Evolutionary conservation across 2,888 invertebrate genomes (phyloP), one percentile per base, ranked within the genome.

Genomic region (Ecdyonurus torrentis): DNA sequence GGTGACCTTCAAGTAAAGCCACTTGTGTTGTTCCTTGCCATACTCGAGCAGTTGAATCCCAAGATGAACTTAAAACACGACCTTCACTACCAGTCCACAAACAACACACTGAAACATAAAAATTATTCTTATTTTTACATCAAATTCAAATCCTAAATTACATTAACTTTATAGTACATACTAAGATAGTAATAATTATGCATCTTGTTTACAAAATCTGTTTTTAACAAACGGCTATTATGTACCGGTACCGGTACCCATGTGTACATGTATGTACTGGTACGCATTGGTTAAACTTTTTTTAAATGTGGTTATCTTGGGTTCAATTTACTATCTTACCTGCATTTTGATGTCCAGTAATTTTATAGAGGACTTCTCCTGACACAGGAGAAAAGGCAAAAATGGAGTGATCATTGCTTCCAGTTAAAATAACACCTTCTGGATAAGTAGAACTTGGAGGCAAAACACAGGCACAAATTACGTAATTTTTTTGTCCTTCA

Each of bases 21-120:
- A 83, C 72, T 25, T 76, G 70, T 61, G 80, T 76, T 25, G 79
- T 75, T 1, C 81, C 74, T 5, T 77, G 77, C 95, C 97, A 97
- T 59, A 92, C 77, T 70, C 87, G 86, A 0, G 90, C 93, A 2
- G 90, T 88, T 67, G 82, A 83, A 73, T 98, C 97, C 96, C 97
- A 97, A 59, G 96, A 96, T 55, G 93, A 90, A 71, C 91, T 93
- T 62, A 87, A 74, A 69, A 91, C 77, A 10, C 82, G 77, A 61
- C 81, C 81, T 61, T 77, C 72, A 0, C 79, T 66, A 0, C 79
- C 80, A 24, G 74, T 74, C 0, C 76, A 71, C 61, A 83, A 71
- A 25, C 75, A 71, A 68, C 82, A 81, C 0, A 83, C 82, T 70
- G 67, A 61, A 73, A 71, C n/a, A n/a, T n/a, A n/a, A n/a, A n/a